A percentile compares a stretch with the other conserved stretches of the same genome.
Evolutionary conservation across 2,888 invertebrate species (phyloP).

Genomic region (Elgonia sp.): DNA sequence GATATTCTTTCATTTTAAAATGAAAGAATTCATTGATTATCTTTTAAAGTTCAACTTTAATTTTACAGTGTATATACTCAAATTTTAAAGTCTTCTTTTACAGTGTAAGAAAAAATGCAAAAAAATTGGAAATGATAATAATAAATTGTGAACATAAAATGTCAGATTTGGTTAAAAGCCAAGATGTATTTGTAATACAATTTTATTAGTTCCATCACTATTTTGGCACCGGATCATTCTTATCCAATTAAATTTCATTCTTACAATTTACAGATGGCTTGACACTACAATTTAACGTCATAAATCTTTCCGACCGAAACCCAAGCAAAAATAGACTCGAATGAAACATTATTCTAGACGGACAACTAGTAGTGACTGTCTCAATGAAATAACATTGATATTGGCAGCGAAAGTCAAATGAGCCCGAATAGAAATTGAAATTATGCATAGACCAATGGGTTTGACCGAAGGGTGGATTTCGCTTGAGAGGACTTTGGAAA

Average conservation of each 20-base stretch:
- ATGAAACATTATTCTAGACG: too few relatives aligned
- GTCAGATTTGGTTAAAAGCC: constrained; percentile 29
- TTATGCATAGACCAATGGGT: constrained; percentile 28
- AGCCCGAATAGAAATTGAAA: constrained; percentile 17
- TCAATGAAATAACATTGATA: neutral
- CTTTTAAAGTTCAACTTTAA: too few relatives aligned
- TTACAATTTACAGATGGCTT: constrained; percentile 4
- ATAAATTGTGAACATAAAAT: too few relatives aligned
- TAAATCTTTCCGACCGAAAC: neutral
- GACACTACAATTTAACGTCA: neutral
- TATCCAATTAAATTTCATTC: constrained; percentile 23
- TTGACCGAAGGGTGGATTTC: constrained; percentile 21
- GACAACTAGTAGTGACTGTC: neutral
- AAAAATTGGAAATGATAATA: too few relatives aligned
- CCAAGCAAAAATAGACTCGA: too few relatives aligned
- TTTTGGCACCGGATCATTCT: constrained; percentile 33
- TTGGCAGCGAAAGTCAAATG: constrained; percentile 16
- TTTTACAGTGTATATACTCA: too few relatives aligned
- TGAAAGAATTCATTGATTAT: too few relatives aligned
- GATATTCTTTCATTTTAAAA: too few relatives aligned
- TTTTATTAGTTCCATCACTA: constrained; percentile 17
- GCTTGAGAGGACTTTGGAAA: constrained; percentile 16
- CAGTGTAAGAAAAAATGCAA: too few relatives aligned
- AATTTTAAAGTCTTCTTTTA: too few relatives aligned
- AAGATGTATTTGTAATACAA: constrained; percentile 31